Evolutionary conservation across 1,140 invertebrate genomes (phyloP), one percentile per base, ranked within the genome.

Genomic region (Streblospio benedicti): DNA sequence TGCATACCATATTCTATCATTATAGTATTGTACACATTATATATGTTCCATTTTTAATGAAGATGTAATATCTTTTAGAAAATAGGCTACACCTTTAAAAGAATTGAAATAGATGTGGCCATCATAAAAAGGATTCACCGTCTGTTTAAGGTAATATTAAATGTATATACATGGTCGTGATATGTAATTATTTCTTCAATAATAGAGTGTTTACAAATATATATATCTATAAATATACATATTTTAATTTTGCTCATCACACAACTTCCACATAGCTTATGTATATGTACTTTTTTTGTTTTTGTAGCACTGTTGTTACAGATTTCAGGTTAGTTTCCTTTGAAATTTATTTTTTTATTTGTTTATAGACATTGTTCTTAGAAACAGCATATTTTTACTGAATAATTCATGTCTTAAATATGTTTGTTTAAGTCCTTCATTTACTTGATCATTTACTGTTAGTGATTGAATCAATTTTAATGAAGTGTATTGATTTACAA

Each of bases 101-200:
- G 81, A 61, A 77, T 80, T 27, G 82, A 85, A 58, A 84, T 88
- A 64, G 86, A 88, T 63, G 81, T 80, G 66, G 74, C 81, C 1
- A 83, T 88, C 62, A 77, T 80, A 0, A 83, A 83, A 53, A 80
- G 85, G 69, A 78, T 89, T 2, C 84, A 84, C 67, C 80, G 80
- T 70, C 70, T 88, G 1, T 87, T 85, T 61, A 83, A 81, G 69
- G 71, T 74, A 66, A 55, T 58, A 50, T 23, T 23, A 14, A 25
- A 23, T 49, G 32, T 31, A 12, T 6, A 9, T 6, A 56, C 20
- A 16, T 53, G 25, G 25, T 31, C 32, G 6, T 57, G n/a, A 44
- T 1, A 41, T 41, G 41, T n/a, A 25, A 25, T 44, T 49, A 12
- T 32, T 20, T 20, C n/a, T 25, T 0, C 28, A 35, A 61, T 45